A percentile compares a stretch with the other conserved stretches of the same genome.
phyloP scores from a whole-genome alignment of 2,797 vertebrate species.

The Falco novaeseelandiae region DNA sequence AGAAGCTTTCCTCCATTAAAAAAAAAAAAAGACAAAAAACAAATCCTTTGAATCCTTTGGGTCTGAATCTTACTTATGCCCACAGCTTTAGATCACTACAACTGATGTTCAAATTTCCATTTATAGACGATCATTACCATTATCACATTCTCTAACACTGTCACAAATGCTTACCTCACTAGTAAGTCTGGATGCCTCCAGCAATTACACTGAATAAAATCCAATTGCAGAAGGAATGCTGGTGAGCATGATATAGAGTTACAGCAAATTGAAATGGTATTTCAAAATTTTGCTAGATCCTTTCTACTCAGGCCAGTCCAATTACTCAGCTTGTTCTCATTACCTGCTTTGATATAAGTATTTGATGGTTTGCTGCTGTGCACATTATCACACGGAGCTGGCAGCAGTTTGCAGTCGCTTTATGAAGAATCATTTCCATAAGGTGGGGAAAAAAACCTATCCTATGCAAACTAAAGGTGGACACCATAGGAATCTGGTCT shows the following conservation, averaged over 20 bases:
- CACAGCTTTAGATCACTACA: neutral
- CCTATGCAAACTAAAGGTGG: neutral
- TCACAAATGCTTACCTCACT: constrained; percentile 17
- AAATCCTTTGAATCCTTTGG: neutral
- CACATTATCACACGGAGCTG: neutral
- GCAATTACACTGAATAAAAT: constrained; percentile 29
- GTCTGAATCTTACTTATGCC: neutral
- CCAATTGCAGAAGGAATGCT: neutral
- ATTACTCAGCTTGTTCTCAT: constrained; percentile 32
- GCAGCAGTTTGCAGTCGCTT: neutral
- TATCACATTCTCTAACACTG: neutral
- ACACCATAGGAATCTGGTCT: neutral
- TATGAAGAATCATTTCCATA: constrained; percentile 1
- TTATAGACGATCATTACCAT: constrained; percentile 9
- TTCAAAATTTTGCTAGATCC: constrained; percentile 17
- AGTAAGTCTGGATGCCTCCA: neutral
- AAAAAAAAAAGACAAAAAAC: neutral
- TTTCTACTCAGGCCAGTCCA: neutral
- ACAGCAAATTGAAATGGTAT: neutral
- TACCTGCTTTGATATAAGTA: neutral
- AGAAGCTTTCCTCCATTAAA: neutral
- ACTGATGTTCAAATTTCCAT: neutral
- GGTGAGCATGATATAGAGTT: neutral
- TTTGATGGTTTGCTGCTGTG: neutral
- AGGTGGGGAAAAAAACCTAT: neutral